phyloP scores from a whole-genome alignment of 2,113 vertebrate genomes.

The Chaetura pelagica region DNA sequence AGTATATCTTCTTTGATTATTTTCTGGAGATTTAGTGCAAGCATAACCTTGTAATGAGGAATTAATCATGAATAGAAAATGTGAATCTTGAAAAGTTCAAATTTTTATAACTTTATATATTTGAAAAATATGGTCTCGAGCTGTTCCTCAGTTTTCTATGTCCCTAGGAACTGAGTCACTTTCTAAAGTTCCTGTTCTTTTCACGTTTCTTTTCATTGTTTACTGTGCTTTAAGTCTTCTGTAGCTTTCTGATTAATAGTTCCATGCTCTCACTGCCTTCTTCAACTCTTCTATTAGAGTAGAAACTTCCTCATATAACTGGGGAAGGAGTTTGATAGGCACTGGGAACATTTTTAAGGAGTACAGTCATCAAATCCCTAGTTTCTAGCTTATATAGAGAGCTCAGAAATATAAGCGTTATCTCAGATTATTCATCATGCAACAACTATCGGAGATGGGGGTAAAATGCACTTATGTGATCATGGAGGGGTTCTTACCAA shows the following conservation, averaged over 20 bases:
- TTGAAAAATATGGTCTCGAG: neutral
- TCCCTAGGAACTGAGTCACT: neutral
- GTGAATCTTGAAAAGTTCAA: neutral
- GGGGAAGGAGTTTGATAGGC: neutral
- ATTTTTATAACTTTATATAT: neutral
- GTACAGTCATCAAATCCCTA: neutral
- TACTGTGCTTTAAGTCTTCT: neutral
- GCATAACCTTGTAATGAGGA: neutral
- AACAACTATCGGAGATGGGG: neutral
- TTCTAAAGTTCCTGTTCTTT: neutral
- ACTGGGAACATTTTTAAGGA: neutral
- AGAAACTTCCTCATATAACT: neutral
- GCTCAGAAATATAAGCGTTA: neutral
- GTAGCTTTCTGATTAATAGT: neutral
- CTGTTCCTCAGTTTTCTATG: neutral
- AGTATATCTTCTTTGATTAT: neutral
- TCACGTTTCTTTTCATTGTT: neutral
- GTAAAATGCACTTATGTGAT: neutral
- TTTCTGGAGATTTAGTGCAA: neutral
- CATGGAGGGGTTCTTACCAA: neutral
- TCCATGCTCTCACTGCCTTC: rapidly evolving
- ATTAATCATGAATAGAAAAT: neutral
- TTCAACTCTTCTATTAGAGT: neutral
- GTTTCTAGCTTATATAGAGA: neutral
- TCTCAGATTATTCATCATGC: neutral